Percentiles rank a stretch among this genome's conserved stretches.
Evolutionary conservation across 2,888 invertebrate genomes (phyloP).

Genomic region (Epirrita christyi): DNA sequence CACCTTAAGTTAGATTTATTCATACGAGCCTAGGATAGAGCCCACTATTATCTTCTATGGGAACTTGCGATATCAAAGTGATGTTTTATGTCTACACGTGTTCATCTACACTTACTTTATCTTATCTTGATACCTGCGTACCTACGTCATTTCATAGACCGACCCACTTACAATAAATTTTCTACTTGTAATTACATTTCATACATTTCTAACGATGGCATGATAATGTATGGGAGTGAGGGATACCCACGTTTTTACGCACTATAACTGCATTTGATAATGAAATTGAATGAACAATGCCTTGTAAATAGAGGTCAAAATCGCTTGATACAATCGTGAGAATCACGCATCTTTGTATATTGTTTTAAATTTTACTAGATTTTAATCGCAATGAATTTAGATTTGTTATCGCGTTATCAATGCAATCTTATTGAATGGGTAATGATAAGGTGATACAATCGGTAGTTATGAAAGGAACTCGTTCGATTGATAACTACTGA

Average conservation of each 20-base stretch:
- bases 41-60: no score
- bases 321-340: conserved; percentile 14
- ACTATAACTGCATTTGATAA: conserved; percentile 9
- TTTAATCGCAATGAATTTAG: conserved; percentile 23
- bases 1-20: no score
- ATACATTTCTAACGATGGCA: conserved; percentile 1
- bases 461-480: neutral
- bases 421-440: conserved; percentile 12
- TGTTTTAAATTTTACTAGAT: conserved; percentile 17
- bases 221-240: neutral
- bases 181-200: conserved; percentile 6
- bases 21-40: no score
- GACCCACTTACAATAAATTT: conserved; percentile 13
- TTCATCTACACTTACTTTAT: neutral
- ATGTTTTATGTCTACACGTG: neutral
- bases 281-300: conserved; percentile 21
- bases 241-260: conserved; percentile 23
- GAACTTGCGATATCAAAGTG: no score
- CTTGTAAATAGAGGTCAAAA: conserved; percentile 19
- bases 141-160: neutral
- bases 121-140: neutral
- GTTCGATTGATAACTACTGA: neutral
- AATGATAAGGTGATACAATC: neutral
- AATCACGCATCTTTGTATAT: conserved; percentile 23
- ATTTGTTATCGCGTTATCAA: conserved; percentile 7